phyloP scores from a whole-genome alignment of 2,888 invertebrate species.

The Pegoplata infirma region DNA sequence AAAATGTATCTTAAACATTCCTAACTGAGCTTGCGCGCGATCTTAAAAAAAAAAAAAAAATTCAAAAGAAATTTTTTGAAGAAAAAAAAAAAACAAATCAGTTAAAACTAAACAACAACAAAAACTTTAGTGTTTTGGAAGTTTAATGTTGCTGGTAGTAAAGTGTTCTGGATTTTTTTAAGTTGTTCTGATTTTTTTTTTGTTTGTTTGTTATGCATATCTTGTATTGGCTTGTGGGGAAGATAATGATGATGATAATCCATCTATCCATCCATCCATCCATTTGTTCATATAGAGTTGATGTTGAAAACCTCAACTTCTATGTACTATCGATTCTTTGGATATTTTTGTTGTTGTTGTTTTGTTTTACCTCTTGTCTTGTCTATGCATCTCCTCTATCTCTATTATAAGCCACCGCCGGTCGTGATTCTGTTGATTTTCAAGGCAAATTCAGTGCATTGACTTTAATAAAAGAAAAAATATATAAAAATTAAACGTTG shows the following conservation, averaged over 20 bases:
- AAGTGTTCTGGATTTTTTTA: conserved; percentile 9
- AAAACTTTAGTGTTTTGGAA: not conserved
- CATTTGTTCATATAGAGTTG: too few relatives aligned
- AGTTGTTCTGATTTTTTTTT: too few relatives aligned
- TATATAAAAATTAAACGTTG: conserved; percentile 38
- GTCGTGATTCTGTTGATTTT: conserved; percentile 64
- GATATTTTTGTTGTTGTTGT: too few relatives aligned
- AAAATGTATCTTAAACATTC: conserved; percentile 55
- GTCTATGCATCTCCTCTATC: conserved; percentile 44
- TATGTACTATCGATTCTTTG: conserved; percentile 47
- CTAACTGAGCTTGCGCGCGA: conserved; percentile 45
- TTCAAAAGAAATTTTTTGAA: conserved; percentile 5
- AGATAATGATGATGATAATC: conserved; percentile 41
- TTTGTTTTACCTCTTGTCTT: conserved; percentile 42
- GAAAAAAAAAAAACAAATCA: conserved; percentile 7
- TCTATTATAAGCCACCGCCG: conserved; percentile 51
- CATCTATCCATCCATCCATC: not conserved
- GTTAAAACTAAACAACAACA: not conserved
- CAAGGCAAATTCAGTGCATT: conserved; percentile 70
- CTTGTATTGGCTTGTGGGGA: too few relatives aligned
- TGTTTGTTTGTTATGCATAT: conserved; percentile 15
- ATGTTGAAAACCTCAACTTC: not conserved
- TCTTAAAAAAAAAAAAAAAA: conserved; percentile 48
- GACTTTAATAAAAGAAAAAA: conserved; percentile 64
- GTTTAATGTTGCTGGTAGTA: not conserved